Base-by-base conservation (phyloP, 2,888 invertebrate species). In the Lordiphosa andalusiaca region DNA sequence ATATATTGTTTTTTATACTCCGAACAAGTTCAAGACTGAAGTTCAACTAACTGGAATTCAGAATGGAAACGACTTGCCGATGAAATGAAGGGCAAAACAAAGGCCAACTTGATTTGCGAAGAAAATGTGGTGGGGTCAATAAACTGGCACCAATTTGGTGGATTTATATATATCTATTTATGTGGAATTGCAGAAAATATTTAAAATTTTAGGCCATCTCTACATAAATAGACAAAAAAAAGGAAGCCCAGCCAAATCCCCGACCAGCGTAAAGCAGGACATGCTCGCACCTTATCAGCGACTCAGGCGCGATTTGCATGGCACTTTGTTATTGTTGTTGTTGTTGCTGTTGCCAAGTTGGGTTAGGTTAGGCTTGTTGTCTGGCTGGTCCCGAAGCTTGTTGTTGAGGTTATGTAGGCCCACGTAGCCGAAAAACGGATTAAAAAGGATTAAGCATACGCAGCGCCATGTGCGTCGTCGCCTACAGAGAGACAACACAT, bases 401-500 rank as follows among this genome's bases (percentile, higher is more conserved):
- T 71, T 64, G 73, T 83, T 75, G 84, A 78, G 84, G 78, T 74
- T 77, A 60, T 71, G 83, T 65, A 39, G 67, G 56, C 55, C 52
- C 77, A 50, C 57, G 67, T 57, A 65, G 70, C 62, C 61, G 71
- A 82, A 77, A 77, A 74, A 67, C 78, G 77, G 83, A 77, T 77
- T 77, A 77, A 74, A 82, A 63, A 50, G 77, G 67, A 77, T 77
- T 77, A 77, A 78, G 84, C 56, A 78, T 82, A 77, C 84, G 76
- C 76, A 82, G 72, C 59, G 77, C 78, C 30, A 75, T 77, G 41
- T 36, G n/a, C 40, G 39, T 48, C 49, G 30, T 46, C 57, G 49
- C 42, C 16, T 10, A 16, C 33, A 50, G 60, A 42, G 38, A 23
- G 59, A 64, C 82, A 82, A 77, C 84, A 77, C 77, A 77, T 77